Base-by-base conservation (phyloP, 2,797 vertebrate genomes). In the Apodemus agrarius region DNA sequence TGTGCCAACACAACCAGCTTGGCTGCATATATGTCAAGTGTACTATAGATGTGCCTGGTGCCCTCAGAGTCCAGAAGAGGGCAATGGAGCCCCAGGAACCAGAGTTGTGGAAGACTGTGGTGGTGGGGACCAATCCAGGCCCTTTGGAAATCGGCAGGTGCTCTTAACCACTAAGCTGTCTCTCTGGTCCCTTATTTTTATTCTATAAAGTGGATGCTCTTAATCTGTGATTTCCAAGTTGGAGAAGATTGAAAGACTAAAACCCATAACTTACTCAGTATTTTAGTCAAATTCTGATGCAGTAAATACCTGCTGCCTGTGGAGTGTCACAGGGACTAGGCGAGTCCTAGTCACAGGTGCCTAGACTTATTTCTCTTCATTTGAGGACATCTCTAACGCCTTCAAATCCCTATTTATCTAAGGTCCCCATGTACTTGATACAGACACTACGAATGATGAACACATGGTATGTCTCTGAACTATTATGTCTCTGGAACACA, bases 371-470 rank as follows among this genome's bases (percentile, higher is more conserved):
- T 49, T 83, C 57, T 61, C 46, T 63, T n/a, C 10, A 61, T 22
- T 21, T 76, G 54, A 69, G 40, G 46, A 69, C 67, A 72, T 11
- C 46, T 14, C 22, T 4, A 29, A 37, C 57, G 67, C 87, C 59
- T 88, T 46, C 43, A 17, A 8, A n/a, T 37, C 83, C 57, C 54
- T 52, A 57, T 22, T 57, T 34, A 37, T 49, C 65, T 69, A 31
- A 26, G 69, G 65, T 72, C 34, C 34, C 49, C 11, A 6, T 21
- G 2, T 14, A 75, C 37, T 12, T 74, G 34, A 10, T 0, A 65
- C 1, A n/a, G 34, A 49, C 0, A 11, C 46, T 22, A 5, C 9
- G 40, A 49, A 6, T 2, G 21, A 75, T 5, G 46, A 1, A 22
- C 13, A 43, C 4, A 12, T n/a, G 67, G 34, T 69, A 69, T 19